A percentile compares a stretch with the other conserved stretches of the same genome.
phyloP scores from a whole-genome alignment of 2,113 vertebrate genomes.

The Athene cunicularia region DNA sequence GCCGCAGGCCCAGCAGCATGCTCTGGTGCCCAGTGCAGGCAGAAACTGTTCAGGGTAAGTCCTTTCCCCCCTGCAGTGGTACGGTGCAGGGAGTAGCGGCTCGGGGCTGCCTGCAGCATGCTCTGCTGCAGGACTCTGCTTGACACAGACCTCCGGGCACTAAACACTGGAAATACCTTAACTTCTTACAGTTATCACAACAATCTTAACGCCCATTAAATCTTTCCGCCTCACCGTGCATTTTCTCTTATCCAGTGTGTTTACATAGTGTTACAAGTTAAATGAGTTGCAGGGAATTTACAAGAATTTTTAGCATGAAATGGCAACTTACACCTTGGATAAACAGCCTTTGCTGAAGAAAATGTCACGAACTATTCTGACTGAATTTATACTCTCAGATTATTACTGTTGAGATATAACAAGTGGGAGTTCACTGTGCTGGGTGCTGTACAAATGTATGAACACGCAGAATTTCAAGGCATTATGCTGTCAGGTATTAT shows the following conservation, averaged over 20 bases:
- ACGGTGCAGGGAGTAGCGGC: neutral
- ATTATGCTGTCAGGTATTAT: neutral
- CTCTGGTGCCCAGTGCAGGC: neutral
- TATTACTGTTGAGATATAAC: neutral
- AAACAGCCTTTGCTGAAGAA: neutral
- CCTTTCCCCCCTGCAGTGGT: accelerated
- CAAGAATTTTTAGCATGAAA: neutral
- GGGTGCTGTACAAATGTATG: neutral
- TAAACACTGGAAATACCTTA: neutral
- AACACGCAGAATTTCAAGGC: neutral
- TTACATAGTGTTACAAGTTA: neutral
- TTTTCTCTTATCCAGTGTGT: neutral
- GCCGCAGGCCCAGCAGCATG: accelerated
- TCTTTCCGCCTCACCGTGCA: neutral
- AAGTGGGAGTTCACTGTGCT: neutral
- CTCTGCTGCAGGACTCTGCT: neutral
- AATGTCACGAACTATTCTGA: neutral
- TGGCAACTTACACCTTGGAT: neutral
- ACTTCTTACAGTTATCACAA: neutral
- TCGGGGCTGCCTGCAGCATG: neutral
- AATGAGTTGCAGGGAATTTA: neutral
- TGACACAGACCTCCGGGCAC: neutral
- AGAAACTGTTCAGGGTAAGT: accelerated
- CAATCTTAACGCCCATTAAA: neutral
- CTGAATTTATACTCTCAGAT: neutral